A percentile compares a stretch with the other conserved stretches of the same genome.
Conservation (phyloP, 2,113 vertebrate species). For the Solea senegalensis region DNA sequence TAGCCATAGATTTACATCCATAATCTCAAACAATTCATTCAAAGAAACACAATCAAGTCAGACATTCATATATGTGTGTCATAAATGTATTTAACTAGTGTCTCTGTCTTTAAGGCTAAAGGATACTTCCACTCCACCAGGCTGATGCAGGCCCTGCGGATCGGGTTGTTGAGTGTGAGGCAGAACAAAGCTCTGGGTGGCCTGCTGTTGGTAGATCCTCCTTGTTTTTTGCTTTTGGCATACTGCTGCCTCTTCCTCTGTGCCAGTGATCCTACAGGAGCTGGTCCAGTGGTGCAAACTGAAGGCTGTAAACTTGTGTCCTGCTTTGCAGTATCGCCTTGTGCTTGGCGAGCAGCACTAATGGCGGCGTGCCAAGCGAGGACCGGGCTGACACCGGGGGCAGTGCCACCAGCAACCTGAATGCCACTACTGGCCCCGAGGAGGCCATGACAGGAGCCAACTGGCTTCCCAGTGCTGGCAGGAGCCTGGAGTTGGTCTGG, state of each 20-base stretch:
- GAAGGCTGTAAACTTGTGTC: slow-evolving; percentile 79
- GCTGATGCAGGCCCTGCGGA: slow-evolving; percentile 99
- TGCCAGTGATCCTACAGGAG: slow-evolving; percentile 90
- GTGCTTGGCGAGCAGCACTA: slow-evolving; percentile 89
- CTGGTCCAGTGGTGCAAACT: slow-evolving; percentile 56
- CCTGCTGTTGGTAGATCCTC: slow-evolving; percentile 91
- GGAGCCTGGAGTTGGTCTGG: slow-evolving; percentile 81
- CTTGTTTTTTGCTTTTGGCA: slow-evolving; percentile 99
- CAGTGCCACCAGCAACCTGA: slow-evolving; percentile 26
- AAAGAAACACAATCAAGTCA: slow-evolving; percentile 8
- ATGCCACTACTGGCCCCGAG: slow-evolving; percentile 44
- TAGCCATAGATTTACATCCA: neutral
- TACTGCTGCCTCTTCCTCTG: slow-evolving; percentile 99
- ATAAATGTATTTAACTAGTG: neutral
- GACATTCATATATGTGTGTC: neutral
- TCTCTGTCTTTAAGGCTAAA: slow-evolving; percentile 50
- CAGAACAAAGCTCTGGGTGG: slow-evolving; percentile 97
- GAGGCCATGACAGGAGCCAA: slow-evolving; percentile 66
- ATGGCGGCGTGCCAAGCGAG: slow-evolving; percentile 96
- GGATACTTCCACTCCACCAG: slow-evolving; percentile 99
- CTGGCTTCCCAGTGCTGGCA: slow-evolving; percentile 63
- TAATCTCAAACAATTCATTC: neutral
- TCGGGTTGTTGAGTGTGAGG: slow-evolving; percentile 98
- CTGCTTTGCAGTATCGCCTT: slow-evolving; percentile 77
- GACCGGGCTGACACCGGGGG: slow-evolving; percentile 63